Conservation (phyloP, 2,113 vertebrate species). For the Gambusia affinis region DNA sequence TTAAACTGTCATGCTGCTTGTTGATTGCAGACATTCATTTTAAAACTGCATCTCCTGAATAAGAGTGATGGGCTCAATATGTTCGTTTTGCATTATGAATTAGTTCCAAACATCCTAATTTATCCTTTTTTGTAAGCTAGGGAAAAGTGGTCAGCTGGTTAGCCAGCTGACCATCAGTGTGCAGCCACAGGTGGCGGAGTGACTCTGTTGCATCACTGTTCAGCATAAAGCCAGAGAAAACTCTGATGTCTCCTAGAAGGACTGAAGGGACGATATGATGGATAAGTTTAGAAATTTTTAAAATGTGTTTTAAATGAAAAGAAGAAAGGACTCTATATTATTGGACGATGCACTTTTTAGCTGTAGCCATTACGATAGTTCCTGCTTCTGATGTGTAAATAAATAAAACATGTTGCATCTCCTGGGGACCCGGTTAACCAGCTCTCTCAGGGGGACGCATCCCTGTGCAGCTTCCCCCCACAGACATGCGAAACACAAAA, state of each 20-base stretch:
- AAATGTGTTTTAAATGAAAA: neutral
- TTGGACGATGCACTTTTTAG: neutral
- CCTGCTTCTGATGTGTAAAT: constrained; percentile 41
- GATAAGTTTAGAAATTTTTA: neutral
- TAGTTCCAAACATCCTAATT: neutral
- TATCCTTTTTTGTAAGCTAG: neutral
- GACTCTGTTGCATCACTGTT: neutral
- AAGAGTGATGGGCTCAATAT: too few relatives aligned
- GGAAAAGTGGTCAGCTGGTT: neutral
- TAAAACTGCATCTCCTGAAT: too few relatives aligned
- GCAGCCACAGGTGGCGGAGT: neutral
- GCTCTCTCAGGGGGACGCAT: constrained; percentile 49
- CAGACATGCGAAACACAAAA: constrained; percentile 62
- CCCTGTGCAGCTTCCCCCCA: constrained; percentile 46
- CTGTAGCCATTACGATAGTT: constrained; percentile 10
- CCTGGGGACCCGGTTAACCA: constrained; percentile 26
- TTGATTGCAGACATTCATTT: too few relatives aligned
- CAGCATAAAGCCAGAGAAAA: neutral
- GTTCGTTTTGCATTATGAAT: too few relatives aligned
- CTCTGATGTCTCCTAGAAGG: neutral
- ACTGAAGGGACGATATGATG: neutral
- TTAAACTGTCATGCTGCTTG: neutral
- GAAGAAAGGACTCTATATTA: neutral
- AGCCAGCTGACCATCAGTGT: neutral
- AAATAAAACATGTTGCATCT: constrained; percentile 50